Evolutionary conservation across 2,797 vertebrate species (phyloP).

Genomic region (Pogoniulus pusillus): DNA sequence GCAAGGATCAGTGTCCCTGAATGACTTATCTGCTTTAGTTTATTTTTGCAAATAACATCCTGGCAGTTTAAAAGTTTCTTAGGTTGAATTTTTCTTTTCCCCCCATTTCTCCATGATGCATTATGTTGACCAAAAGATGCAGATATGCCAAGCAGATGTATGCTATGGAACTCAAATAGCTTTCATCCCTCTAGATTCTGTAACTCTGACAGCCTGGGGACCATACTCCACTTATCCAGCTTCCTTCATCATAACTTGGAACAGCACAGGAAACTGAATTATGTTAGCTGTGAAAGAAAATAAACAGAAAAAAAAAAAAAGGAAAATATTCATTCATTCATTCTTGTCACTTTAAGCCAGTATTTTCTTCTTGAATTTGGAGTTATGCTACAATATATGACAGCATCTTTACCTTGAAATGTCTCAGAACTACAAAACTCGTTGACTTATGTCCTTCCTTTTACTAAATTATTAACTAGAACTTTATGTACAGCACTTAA

Average conservation of each 20-base stretch:
- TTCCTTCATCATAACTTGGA: not conserved
- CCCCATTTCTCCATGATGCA: not conserved
- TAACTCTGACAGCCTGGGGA: not conserved
- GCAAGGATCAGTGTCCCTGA: not conserved
- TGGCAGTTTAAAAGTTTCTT: not conserved
- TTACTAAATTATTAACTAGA: not conserved
- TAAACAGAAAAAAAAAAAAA: rapidly evolving
- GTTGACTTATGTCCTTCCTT: not conserved
- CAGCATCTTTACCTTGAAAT: not conserved
- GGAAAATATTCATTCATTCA: too few species aligned
- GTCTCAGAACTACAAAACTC: not conserved
- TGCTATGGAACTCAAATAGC: not conserved
- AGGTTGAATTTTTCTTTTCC: not conserved
- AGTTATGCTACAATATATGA: not conserved
- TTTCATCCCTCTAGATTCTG: not conserved
- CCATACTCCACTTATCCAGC: not conserved
- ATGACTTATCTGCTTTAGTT: not conserved
- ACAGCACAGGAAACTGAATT: not conserved
- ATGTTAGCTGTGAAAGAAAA: not conserved
- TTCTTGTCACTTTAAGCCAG: too few species aligned
- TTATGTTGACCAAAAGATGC: not conserved
- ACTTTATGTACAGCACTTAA: not conserved
- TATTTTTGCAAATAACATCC: not conserved
- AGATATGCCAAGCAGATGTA: not conserved
- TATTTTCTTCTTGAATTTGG: not conserved